Evolutionary conservation across 1,140 invertebrate species (phyloP).

Genomic region (Danaus plexippus): DNA sequence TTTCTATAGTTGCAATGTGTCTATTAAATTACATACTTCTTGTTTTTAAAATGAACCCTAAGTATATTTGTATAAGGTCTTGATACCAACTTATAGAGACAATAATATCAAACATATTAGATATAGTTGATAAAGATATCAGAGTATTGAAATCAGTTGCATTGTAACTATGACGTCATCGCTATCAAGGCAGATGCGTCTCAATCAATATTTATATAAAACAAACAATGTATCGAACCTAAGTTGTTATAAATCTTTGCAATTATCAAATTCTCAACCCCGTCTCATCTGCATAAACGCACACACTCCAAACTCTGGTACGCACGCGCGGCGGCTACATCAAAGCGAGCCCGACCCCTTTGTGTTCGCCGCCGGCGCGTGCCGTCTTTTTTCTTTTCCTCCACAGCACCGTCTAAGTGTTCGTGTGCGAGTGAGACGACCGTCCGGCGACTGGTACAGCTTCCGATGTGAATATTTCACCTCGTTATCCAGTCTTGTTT

Average conservation of each 20-base stretch:
- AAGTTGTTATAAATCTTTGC: conserved; percentile 63
- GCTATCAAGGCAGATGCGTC: too few relatives aligned
- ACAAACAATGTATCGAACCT: conserved; percentile 24
- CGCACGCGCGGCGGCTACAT: conserved; percentile 66
- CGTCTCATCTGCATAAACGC: conserved; percentile 67
- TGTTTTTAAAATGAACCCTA: too few relatives aligned
- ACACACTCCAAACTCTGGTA: conserved; percentile 46
- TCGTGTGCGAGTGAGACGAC: conserved; percentile 45
- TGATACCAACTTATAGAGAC: too few relatives aligned
- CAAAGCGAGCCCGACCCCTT: conserved; percentile 68
- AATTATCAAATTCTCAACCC: conserved; percentile 69
- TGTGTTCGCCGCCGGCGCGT: conserved; percentile 61
- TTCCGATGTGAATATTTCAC: conserved; percentile 70
- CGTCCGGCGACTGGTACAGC: conserved; percentile 56
- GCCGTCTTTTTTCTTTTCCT: conserved; percentile 60
- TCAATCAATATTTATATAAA: too few relatives aligned
- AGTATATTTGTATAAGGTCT: too few relatives aligned
- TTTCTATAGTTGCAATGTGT: too few relatives aligned
- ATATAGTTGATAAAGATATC: too few relatives aligned
- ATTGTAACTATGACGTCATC: too few relatives aligned
- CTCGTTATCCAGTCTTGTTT: conserved; percentile 72
- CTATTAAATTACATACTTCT: too few relatives aligned
- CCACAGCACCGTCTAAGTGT: conserved; percentile 26
- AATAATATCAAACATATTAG: too few relatives aligned
- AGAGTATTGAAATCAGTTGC: too few relatives aligned